phyloP scores from a whole-genome alignment of 2,797 vertebrate genomes.

The Peromyscus nudipes region DNA sequence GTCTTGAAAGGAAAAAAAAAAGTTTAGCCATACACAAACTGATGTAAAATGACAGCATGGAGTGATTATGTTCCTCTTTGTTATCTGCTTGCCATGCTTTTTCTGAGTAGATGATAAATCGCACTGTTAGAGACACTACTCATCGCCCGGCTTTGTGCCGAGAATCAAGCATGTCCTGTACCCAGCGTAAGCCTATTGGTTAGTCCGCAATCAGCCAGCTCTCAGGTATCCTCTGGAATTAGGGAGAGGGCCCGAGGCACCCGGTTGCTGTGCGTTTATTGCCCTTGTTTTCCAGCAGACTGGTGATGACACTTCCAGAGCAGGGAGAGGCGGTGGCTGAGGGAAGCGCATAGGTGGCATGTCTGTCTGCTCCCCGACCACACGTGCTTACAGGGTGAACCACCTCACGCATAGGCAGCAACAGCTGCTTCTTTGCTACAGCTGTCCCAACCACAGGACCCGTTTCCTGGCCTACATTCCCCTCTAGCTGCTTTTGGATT shows the following conservation, averaged over 20 bases:
- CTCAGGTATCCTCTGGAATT: neutral
- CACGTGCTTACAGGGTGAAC: neutral
- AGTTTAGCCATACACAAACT: neutral
- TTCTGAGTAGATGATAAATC: neutral
- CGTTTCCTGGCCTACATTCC: neutral
- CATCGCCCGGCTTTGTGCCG: neutral
- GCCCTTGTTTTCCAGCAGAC: neutral
- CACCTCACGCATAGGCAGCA: neutral
- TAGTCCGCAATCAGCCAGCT: neutral
- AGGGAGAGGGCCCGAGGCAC: neutral
- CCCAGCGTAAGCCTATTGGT: neutral
- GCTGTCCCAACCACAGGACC: neutral
- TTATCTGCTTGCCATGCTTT: neutral
- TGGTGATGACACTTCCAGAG: conserved; percentile 47
- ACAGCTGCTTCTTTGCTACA: neutral
- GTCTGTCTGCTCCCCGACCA: neutral
- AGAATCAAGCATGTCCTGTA: neutral
- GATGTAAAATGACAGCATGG: neutral
- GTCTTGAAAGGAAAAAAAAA: neutral
- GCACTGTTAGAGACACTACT: neutral
- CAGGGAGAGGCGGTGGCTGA: neutral
- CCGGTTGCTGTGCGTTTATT: neutral
- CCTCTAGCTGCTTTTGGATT: neutral
- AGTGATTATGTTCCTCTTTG: neutral
- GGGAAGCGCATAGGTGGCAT: neutral